Conservation (phyloP, 2,113 vertebrate species). For the Thamnophis sirtalis region DNA sequence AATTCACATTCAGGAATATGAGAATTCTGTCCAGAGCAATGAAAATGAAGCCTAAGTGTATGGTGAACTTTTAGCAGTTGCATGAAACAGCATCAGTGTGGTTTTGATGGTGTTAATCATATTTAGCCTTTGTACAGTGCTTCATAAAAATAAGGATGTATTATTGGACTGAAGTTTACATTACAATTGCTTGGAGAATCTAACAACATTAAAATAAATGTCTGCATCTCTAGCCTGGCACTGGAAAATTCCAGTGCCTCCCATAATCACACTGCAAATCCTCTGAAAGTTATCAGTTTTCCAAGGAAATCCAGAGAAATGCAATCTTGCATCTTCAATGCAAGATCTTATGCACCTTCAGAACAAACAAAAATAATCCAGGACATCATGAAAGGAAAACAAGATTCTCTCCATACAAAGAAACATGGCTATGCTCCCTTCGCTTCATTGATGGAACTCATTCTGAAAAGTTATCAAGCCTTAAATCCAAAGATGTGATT, state of each 20-base stretch:
- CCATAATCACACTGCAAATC: neutral
- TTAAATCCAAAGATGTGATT: neutral
- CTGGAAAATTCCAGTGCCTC: neutral
- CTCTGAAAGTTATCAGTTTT: neutral
- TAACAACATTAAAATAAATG: neutral
- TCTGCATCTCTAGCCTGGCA: neutral
- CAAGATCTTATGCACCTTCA: neutral
- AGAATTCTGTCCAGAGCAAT: neutral
- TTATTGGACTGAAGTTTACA: neutral
- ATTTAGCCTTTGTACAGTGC: neutral
- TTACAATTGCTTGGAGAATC: neutral
- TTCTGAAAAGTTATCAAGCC: neutral
- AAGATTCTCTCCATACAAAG: neutral
- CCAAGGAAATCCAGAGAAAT: neutral
- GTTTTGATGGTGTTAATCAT: neutral
- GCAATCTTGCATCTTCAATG: neutral
- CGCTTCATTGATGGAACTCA: neutral
- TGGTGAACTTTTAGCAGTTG: neutral
- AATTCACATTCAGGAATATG: neutral
- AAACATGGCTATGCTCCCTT: neutral
- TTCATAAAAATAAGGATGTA: neutral
- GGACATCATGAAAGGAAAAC: no score
- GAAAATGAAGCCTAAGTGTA: neutral
- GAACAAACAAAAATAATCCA: neutral
- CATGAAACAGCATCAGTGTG: neutral